Percentiles rank a stretch among this genome's conserved stretches.
These are phyloP conservation scores for Myanophis thanlyinensis DNA, from an alignment of 2,113 vertebrate genomes.

Conservation along the genomic window DNA sequence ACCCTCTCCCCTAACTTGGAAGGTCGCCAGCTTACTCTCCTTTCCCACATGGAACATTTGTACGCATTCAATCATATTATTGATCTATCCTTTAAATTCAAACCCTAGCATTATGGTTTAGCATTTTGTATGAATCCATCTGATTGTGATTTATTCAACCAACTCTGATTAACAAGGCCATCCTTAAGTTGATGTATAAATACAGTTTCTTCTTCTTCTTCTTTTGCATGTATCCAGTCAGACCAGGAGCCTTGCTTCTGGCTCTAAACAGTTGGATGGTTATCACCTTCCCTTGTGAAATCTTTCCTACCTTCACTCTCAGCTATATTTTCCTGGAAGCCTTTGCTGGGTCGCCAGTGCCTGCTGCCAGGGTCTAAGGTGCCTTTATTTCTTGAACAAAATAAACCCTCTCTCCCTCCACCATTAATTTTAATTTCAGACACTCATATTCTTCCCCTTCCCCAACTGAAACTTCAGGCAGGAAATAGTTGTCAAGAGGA, in stretches of 20 bases:
- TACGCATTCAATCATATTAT: not conserved
- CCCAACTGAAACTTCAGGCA: not conserved
- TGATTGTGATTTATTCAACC: not conserved
- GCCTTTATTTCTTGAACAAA: not conserved
- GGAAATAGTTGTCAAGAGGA: constrained; percentile 15
- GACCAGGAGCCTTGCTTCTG: not conserved
- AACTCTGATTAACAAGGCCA: not conserved
- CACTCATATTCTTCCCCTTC: not conserved
- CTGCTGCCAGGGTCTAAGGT: not conserved
- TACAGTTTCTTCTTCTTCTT: not conserved
- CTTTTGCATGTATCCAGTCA: not conserved
- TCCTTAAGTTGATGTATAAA: not conserved
- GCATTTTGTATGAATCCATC: not conserved
- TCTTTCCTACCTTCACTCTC: not conserved
- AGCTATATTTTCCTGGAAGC: not conserved
- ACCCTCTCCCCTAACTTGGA: not conserved
- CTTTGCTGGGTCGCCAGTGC: not conserved
- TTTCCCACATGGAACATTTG: not conserved
- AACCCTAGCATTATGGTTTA: not conserved
- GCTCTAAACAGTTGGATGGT: not conserved
- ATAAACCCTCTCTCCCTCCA: not conserved
- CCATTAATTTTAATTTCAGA: too few relatives aligned
- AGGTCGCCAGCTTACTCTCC: not conserved
- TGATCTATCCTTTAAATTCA: not conserved
- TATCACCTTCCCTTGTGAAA: not conserved